Evolutionary conservation across 2,888 invertebrate genomes (phyloP).

Genomic region (Melinaea menophilus): DNA sequence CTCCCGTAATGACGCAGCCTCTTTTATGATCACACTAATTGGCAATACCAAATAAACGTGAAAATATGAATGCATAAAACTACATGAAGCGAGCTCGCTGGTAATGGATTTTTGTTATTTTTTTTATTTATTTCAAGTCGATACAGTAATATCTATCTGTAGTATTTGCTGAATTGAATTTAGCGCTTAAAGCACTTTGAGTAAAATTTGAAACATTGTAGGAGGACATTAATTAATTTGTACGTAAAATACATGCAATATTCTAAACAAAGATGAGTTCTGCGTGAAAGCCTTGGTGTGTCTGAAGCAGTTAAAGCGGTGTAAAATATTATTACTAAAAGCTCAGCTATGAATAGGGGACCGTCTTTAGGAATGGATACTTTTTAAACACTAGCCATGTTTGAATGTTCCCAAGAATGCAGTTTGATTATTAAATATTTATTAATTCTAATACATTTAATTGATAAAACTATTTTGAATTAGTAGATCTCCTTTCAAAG

Average conservation of each 20-base stretch:
- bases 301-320: constrained; percentile 40
- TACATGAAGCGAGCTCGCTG: constrained; percentile 31
- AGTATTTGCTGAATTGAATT: background rate
- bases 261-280: background rate
- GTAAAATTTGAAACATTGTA: background rate
- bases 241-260: background rate
- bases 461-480: too few species aligned
- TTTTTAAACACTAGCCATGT: background rate
- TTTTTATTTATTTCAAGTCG: constrained; percentile 4
- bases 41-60: constrained; percentile 64
- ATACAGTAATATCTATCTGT: background rate
- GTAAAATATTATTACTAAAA: constrained; percentile 45
- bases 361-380: background rate
- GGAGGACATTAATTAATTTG: constrained; percentile 3
- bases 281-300: constrained; percentile 23
- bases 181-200: background rate
- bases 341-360: constrained; percentile 33
- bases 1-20: constrained; percentile 54
- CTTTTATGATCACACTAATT: constrained; percentile 67
- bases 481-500: too few species aligned
- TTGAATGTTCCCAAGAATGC: background rate
- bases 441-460: background rate
- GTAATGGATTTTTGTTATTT: constrained; percentile 38
- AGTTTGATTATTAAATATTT: background rate
- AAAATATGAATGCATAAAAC: constrained; percentile 56